Evolutionary conservation across 2,113 vertebrate species (phyloP).

Genomic region (Coptodon bakossiorum): DNA sequence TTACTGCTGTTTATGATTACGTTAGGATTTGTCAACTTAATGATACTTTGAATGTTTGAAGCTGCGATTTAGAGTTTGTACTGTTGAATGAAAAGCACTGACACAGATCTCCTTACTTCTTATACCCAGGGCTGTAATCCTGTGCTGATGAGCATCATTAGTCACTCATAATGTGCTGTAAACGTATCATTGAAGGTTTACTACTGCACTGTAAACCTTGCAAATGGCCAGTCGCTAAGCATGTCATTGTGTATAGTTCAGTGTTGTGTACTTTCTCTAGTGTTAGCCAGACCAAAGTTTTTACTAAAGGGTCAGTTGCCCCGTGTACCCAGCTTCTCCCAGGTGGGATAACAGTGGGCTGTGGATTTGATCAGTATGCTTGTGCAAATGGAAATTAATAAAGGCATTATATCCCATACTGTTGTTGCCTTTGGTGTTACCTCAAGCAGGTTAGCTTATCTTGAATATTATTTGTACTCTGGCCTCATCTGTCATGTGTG

Average conservation of each 20-base stretch:
- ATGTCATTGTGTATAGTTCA: constrained; percentile 61
- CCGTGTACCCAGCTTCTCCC: constrained; percentile 47
- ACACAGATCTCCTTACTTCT: neutral
- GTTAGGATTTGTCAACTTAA: neutral
- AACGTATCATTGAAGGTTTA: constrained; percentile 26
- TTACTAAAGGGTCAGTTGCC: constrained; percentile 44
- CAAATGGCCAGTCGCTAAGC: constrained; percentile 58
- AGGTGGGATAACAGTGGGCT: constrained; percentile 18
- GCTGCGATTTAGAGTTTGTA: constrained; percentile 1
- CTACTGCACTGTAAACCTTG: constrained; percentile 25
- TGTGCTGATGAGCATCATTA: neutral
- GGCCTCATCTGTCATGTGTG: neutral
- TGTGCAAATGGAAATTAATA: constrained; percentile 80
- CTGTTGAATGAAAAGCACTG: constrained; percentile 1
- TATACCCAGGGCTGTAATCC: neutral
- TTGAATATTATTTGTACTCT: rapidly evolving
- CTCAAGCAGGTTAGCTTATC: neutral
- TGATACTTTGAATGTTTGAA: neutral
- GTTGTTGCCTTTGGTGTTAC: neutral
- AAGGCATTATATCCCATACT: constrained; percentile 63
- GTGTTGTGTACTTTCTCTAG: constrained; percentile 45
- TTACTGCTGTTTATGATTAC: neutral
- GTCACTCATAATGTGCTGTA: constrained; percentile 38
- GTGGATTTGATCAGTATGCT: constrained; percentile 54
- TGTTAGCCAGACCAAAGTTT: constrained; percentile 66